These are phyloP conservation scores for Teinopalpus imperialis DNA, from an alignment of 2,888 invertebrate species.

Conservation along the genomic window DNA sequence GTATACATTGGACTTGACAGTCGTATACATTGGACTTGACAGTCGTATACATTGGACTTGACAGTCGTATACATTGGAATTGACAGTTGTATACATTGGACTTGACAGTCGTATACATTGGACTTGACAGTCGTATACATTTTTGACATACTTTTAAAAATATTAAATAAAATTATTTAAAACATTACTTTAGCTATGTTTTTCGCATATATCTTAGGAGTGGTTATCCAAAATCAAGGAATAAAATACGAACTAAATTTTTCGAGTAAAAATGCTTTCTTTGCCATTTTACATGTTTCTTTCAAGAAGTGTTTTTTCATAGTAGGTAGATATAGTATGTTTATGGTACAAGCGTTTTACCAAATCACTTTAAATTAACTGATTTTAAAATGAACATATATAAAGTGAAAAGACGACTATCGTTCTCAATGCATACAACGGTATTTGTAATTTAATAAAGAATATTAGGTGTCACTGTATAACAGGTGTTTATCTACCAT, in stretches of 20 bases:
- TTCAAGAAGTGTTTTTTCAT: neutral
- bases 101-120: too few relatives aligned
- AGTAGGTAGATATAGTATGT: too few relatives aligned
- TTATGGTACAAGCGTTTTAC: neutral
- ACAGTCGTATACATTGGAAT: too few relatives aligned
- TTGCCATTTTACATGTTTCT: neutral
- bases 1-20: too few relatives aligned
- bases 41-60: too few relatives aligned
- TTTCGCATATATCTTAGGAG: neutral
- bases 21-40: too few relatives aligned
- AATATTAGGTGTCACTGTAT: conserved; percentile 79
- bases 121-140: too few relatives aligned
- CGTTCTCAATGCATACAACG: conserved; percentile 44
- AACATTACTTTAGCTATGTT: neutral
- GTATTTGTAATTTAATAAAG: conserved; percentile 60
- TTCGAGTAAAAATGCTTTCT: neutral
- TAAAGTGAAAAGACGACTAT: neutral
- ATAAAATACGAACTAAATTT: neutral
- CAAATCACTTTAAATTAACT: conserved; percentile 6
- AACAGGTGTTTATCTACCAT: conserved; percentile 76
- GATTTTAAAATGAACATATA: conserved; percentile 4
- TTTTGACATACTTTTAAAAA: conserved; percentile 1
- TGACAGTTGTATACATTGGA: too few relatives aligned
- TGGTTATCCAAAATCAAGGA: neutral
- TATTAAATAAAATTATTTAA: conserved; percentile 2